phyloP scores from a whole-genome alignment of 2,888 invertebrate species.

The Phragmatobia fuliginosa region DNA sequence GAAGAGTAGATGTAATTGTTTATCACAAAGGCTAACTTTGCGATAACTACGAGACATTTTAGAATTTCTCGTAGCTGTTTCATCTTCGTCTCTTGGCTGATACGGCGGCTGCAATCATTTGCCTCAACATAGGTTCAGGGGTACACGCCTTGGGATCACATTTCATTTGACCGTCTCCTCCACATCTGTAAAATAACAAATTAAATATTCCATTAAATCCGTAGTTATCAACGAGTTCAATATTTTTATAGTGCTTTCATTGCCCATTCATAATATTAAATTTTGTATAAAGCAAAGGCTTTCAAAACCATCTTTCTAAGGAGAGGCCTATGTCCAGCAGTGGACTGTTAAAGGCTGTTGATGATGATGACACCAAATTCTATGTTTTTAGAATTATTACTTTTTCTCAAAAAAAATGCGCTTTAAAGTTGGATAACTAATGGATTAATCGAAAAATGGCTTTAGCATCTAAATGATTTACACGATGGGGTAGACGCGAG shows the following conservation, averaged over 20 bases:
- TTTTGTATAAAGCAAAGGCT: no score
- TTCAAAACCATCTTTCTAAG: no score
- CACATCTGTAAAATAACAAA: conserved; percentile 89
- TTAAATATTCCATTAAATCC: neutral
- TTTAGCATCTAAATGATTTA: no score
- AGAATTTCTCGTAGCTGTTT: conserved; percentile 66
- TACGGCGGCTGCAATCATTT: conserved; percentile 95
- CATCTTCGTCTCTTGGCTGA: conserved; percentile 91
- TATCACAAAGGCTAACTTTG: conserved; percentile 77
- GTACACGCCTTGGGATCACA: conserved; percentile 96
- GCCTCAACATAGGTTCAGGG: conserved; percentile 95
- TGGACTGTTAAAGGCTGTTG: no score
- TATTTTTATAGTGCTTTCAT: neutral
- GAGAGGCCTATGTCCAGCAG: no score
- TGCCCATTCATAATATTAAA: neutral
- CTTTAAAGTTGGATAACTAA: no score
- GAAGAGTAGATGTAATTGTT: conserved; percentile 78
- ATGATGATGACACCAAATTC: no score
- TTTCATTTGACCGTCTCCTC: conserved; percentile 97
- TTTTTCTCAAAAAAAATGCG: no score
- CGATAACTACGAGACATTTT: conserved; percentile 68
- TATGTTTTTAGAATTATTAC: no score
- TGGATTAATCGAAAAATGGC: no score
- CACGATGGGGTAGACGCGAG: no score
- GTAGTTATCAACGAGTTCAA: neutral